Conservation (phyloP, 1,140 invertebrate species). For the Platyscapa corneri region DNA sequence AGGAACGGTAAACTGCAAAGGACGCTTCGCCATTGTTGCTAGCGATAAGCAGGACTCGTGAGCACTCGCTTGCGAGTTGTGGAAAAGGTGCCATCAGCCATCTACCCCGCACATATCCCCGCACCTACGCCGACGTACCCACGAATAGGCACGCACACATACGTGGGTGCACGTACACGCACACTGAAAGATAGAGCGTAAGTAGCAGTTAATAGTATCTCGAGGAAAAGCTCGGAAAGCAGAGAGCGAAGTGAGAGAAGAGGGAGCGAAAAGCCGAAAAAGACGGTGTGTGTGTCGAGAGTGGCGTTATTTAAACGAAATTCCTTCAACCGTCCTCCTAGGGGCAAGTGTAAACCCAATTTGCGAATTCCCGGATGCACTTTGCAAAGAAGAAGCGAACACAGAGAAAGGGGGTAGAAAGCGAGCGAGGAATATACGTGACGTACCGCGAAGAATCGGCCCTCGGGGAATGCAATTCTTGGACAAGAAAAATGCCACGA, state of each 20-base stretch:
- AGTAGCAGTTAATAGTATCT: not conserved
- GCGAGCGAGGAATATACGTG: slow-evolving; percentile 15
- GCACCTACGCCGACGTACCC: no score
- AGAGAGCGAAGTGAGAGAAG: not conserved
- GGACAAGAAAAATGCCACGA: not conserved
- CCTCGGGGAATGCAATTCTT: not conserved
- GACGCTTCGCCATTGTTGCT: not conserved
- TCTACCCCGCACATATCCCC: not conserved
- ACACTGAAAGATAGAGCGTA: no score
- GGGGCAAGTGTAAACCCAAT: slow-evolving; percentile 58
- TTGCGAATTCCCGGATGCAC: slow-evolving; percentile 58
- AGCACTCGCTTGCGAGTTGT: not conserved
- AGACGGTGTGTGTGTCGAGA: not conserved
- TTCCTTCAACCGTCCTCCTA: not conserved
- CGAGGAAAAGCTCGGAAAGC: not conserved
- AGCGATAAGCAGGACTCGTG: not conserved
- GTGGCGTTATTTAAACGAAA: not conserved
- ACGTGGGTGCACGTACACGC: no score
- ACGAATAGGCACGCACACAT: no score
- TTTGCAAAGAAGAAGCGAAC: not conserved
- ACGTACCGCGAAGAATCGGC: slow-evolving; percentile 27
- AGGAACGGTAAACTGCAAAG: not conserved
- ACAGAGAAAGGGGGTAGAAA: slow-evolving; percentile 30
- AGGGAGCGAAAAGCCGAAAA: not conserved
- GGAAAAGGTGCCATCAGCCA: not conserved